Conservation (phyloP, 2,113 vertebrate species). For the Ptychochromis oligacanthus region DNA sequence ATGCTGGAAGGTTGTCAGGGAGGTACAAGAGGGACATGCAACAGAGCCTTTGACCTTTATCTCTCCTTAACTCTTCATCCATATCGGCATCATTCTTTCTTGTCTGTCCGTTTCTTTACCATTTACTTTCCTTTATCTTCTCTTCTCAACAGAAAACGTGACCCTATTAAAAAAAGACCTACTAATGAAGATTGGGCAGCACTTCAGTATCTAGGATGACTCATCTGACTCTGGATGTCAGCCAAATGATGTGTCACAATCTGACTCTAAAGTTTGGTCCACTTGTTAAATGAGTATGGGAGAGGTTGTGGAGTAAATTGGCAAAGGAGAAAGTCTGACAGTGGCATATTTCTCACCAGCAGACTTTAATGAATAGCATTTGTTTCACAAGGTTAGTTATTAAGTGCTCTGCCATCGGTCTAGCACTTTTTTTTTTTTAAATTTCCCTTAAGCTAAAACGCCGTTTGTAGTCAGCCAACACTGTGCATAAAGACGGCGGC, state of each 20-base stretch:
- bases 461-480: background rate
- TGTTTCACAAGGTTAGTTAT: conserved; percentile 39
- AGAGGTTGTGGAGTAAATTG: conserved; percentile 38
- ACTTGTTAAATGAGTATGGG: conserved; percentile 21
- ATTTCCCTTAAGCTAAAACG: background rate
- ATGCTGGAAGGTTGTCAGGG: conserved; percentile 27
- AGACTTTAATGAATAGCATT: conserved; percentile 51
- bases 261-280: conserved; percentile 30
- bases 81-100: background rate
- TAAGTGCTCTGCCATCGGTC: conserved; percentile 8
- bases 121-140: background rate
- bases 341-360: conserved; percentile 24
- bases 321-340: conserved; percentile 16
- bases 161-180: conserved; percentile 56
- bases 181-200: conserved; percentile 56
- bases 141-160: background rate
- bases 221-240: conserved; percentile 47
- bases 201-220: conserved; percentile 49
- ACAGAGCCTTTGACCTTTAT: conserved; percentile 51
- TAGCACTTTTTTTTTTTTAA: background rate
- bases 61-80: conserved; percentile 31
- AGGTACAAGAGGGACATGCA: conserved; percentile 25
- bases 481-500: background rate
- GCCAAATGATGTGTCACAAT: conserved; percentile 51
- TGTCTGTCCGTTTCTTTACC: background rate